These are phyloP conservation scores for Lepisosteus oculatus DNA, from an alignment of 2,113 vertebrate genomes.

Conservation along the genomic window DNA sequence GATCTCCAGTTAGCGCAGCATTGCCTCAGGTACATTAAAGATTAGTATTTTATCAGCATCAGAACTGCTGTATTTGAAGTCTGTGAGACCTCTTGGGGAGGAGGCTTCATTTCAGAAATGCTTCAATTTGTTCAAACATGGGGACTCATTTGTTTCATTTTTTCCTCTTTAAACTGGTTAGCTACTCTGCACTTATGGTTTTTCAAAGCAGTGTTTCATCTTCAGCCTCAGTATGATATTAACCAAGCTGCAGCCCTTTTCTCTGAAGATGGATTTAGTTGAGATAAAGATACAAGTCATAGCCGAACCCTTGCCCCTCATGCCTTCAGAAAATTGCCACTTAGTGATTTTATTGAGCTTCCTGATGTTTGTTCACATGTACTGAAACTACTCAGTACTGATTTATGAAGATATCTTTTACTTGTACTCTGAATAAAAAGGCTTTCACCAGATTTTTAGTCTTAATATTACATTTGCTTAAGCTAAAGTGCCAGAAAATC, in stretches of 20 bases:
- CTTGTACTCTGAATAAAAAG: too few relatives aligned
- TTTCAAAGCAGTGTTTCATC: conserved; percentile 11
- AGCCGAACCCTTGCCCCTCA: not conserved
- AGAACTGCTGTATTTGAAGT: not conserved
- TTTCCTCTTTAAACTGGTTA: not conserved
- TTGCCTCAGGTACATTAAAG: not conserved
- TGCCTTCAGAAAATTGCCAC: conserved; percentile 2
- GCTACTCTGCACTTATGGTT: too few relatives aligned
- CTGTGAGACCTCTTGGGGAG: not conserved
- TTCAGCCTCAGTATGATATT: not conserved
- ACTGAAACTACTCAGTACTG: not conserved
- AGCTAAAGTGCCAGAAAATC: too few relatives aligned
- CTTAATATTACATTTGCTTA: too few relatives aligned
- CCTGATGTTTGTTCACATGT: conserved; percentile 8
- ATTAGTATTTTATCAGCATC: not conserved
- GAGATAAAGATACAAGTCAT: conserved; percentile 15
- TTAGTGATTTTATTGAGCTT: conserved; percentile 2
- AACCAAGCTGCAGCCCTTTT: not conserved
- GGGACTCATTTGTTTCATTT: not conserved
- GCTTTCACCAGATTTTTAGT: too few relatives aligned
- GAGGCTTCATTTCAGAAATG: not conserved
- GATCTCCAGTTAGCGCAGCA: not conserved
- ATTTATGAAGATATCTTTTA: too few relatives aligned
- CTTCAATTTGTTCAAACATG: not conserved
- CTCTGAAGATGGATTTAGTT: conserved; percentile 8